Base-by-base conservation (phyloP, 2,113 vertebrate species). In the Galeopterus variegatus region DNA sequence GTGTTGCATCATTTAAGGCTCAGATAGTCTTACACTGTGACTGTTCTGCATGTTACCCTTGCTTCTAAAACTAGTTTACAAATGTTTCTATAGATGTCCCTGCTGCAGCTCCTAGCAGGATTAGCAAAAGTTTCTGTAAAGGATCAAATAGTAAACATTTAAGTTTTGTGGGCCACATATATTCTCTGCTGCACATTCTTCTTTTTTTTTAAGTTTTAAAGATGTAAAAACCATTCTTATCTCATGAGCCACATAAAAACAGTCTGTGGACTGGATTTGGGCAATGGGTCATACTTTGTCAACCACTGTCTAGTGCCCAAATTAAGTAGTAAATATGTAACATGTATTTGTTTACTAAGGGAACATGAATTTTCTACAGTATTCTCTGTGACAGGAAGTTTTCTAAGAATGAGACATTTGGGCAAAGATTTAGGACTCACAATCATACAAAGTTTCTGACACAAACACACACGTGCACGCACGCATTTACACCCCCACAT, bases 81-180 rank as follows among this genome's bases (percentile, higher is more conserved):
- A 76, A 70, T 17, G 7, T 24, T 62, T 45, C 70, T 67, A 52
- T 52, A 48, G 36, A 56, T 26, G 5, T 5, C 33, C 8, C 54
- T 86, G 28, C 21, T 79, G 3, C 8, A 65, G 92, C 64, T 92
- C 58, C 19, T 60, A 93, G 50, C 64, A 97, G 33, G 21, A 24
- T 60, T 54, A 87, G 73, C 31, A 92, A 88, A 84, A 33, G 54
- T 56, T 36, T 81, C 52, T 80, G 45, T 50, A 94, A 75, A 94
- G 23, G 54, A 88, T 58, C 17, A 88, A 84, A 92, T 36, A 58
- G 2, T 67, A 80, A 94, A 95, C 58, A 92, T 87, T 95, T 93
- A 92, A 64, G 80, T 65, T 92, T 58, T 72, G 58, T 80, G 45
- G 36, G 15, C n/a, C 76, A 90, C 19, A 26, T 23, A 54, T 21